Evolutionary conservation across 37 sponge, comb jelly and placozoan species (phyloP).

Genomic region (Axinella damicornis): DNA sequence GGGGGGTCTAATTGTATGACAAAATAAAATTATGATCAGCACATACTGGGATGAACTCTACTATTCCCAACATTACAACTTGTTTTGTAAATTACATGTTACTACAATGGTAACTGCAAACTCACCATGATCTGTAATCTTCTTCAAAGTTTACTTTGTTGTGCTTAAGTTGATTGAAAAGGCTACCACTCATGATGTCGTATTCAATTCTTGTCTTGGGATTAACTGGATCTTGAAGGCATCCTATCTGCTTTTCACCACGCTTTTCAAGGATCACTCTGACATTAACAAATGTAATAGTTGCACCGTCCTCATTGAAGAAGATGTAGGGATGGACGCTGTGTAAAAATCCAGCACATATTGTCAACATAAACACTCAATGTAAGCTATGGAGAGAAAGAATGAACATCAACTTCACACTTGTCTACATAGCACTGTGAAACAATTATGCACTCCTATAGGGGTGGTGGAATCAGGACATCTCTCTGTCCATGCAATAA

Average conservation of each 20-base stretch:
- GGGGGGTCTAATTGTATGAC: too few species aligned
- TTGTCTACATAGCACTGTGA: too few species aligned
- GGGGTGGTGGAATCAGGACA: too few species aligned
- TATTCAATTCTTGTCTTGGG: not conserved
- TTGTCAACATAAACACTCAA: not conserved
- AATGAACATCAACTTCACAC: too few species aligned
- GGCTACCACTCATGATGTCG: slow-evolving; percentile 6
- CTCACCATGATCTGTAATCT: slow-evolving; percentile 26
- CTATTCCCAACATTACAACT: too few species aligned
- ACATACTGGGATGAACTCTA: too few species aligned
- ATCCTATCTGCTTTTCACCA: slow-evolving; percentile 36
- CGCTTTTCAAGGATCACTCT: slow-evolving; percentile 35
- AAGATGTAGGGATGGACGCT: slow-evolving; percentile 92
- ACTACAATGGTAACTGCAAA: not conserved
- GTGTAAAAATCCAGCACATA: not conserved
- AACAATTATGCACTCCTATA: too few species aligned
- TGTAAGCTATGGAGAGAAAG: too few species aligned
- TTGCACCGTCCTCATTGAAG: slow-evolving; percentile 78
- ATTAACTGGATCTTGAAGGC: slow-evolving; percentile 24
- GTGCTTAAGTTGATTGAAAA: slow-evolving; percentile 4
- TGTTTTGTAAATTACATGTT: too few species aligned
- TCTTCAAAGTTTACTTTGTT: slow-evolving; percentile 38
- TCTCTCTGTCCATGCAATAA: too few species aligned
- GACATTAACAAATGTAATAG: slow-evolving; percentile 77
- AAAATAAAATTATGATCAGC: too few species aligned